Evolutionary conservation across 2,888 invertebrate genomes (phyloP).

Genomic region (Iselma pallidipennis): DNA sequence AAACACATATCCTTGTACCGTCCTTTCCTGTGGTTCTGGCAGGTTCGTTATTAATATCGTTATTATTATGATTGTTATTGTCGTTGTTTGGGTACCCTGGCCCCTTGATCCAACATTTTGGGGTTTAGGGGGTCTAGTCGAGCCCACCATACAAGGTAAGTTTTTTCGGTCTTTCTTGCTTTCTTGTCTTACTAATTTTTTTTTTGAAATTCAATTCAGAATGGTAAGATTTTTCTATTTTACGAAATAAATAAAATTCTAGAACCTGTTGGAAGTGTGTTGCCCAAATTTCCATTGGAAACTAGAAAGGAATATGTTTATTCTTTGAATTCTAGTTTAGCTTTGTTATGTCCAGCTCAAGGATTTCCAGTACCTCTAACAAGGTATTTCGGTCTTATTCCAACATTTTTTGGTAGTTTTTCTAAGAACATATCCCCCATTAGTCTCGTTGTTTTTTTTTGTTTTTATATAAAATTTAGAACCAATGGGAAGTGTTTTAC

Average conservation of each 20-base stretch:
- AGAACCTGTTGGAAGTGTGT: constrained; percentile 61
- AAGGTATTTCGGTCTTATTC: constrained; percentile 49
- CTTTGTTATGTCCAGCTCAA: constrained; percentile 68
- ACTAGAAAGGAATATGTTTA: constrained; percentile 62
- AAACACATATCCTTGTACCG: neutral
- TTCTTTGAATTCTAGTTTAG: constrained; percentile 57
- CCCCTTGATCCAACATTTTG: constrained; percentile 33
- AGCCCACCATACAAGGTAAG: constrained; percentile 36
- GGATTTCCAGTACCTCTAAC: constrained; percentile 67
- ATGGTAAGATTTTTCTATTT: constrained; percentile 21
- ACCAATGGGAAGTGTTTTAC: constrained; percentile 64
- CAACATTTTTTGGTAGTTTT: constrained; percentile 19
- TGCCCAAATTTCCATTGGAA: constrained; percentile 76
- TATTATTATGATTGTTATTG: constrained; percentile 23
- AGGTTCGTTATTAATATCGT: too few species aligned
- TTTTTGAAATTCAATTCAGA: neutral
- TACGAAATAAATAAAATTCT: constrained; percentile 23
- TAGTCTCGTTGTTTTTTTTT: constrained; percentile 8
- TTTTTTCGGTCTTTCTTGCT: constrained; percentile 11
- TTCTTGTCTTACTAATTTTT: neutral
- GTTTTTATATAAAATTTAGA: constrained; percentile 46
- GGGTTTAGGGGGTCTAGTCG: constrained; percentile 17
- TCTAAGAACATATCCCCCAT: neutral
- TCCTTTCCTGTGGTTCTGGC: constrained; percentile 13
- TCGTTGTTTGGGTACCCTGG: constrained; percentile 51